Percentiles rank a stretch among this genome's conserved stretches.
These are phyloP conservation scores for Benitochromis conjunctus DNA, from an alignment of 2,113 vertebrate genomes.

Conservation along the genomic window DNA sequence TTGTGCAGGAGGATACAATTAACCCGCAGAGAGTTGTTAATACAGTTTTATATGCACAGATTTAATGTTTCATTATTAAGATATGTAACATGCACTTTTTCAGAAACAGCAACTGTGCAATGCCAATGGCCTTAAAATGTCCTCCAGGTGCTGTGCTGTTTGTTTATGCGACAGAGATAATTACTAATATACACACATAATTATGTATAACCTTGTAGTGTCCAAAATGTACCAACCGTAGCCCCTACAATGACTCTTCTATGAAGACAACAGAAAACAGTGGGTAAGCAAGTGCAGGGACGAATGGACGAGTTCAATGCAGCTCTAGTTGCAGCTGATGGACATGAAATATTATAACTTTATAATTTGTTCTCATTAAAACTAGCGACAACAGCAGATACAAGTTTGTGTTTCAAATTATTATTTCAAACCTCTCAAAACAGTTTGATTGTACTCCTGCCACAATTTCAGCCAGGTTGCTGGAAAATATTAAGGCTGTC, in stretches of 20 bases:
- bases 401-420: neutral
- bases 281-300: neutral
- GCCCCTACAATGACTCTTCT: neutral
- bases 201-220: neutral
- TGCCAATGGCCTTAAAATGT: neutral
- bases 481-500: neutral
- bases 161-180: neutral
- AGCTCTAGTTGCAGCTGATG: neutral
- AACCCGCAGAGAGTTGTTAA: neutral
- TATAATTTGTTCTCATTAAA: constrained; percentile 25
- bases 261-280: neutral
- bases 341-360: neutral
- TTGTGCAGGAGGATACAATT: neutral
- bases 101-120: neutral
- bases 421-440: neutral
- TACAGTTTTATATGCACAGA: neutral
- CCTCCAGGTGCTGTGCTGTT: neutral
- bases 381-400: neutral
- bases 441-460: neutral
- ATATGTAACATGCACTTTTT: neutral
- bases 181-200: neutral
- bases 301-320: neutral
- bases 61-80: neutral
- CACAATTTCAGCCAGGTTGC: neutral
- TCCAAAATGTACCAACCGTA: neutral